phyloP scores from a whole-genome alignment of 92 coral and sea anemone genomes.

The Epizoanthus illoricatus region DNA sequence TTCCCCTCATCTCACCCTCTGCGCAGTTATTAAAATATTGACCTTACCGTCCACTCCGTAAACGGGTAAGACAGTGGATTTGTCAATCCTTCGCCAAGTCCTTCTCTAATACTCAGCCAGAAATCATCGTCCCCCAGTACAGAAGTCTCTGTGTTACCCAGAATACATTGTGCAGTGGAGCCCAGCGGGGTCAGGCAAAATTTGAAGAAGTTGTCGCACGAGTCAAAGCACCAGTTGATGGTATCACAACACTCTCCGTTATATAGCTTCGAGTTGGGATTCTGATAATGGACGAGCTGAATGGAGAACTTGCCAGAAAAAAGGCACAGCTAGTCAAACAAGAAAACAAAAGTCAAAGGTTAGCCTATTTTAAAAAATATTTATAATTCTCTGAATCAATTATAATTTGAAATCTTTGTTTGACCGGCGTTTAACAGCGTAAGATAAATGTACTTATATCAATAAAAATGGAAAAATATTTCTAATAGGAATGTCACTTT shows the following conservation, averaged over 20 bases:
- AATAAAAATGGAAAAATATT: no score
- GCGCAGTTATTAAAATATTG: background rate
- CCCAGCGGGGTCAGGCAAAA: slow-evolving; percentile 79
- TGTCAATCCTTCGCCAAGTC: slow-evolving; percentile 65
- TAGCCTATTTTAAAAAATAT: no score
- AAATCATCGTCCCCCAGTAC: slow-evolving; percentile 78
- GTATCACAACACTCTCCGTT: slow-evolving; percentile 89
- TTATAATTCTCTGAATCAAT: no score
- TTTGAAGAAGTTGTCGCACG: slow-evolving; percentile 81
- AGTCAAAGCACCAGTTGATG: slow-evolving; percentile 49
- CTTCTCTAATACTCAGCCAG: slow-evolving; percentile 52
- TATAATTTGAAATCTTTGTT: no score
- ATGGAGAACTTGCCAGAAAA: slow-evolving; percentile 70
- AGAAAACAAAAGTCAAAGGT: background rate
- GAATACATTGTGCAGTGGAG: slow-evolving; percentile 57
- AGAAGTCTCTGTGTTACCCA: slow-evolving; percentile 62
- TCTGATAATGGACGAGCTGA: slow-evolving; percentile 60
- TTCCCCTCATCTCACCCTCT: background rate
- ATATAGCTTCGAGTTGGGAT: slow-evolving; percentile 50
- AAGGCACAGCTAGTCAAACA: slow-evolving; percentile 27
- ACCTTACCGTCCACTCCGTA: slow-evolving; percentile 80
- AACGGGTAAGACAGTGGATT: slow-evolving; percentile 78
- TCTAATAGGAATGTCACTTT: no score
- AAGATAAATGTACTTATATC: no score
- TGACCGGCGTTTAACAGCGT: no score